A percentile compares a stretch with the other conserved stretches of the same genome.
These are phyloP conservation scores for Drosophila setosimentum DNA, from an alignment of 2,888 invertebrate species.

Conservation along the genomic window DNA sequence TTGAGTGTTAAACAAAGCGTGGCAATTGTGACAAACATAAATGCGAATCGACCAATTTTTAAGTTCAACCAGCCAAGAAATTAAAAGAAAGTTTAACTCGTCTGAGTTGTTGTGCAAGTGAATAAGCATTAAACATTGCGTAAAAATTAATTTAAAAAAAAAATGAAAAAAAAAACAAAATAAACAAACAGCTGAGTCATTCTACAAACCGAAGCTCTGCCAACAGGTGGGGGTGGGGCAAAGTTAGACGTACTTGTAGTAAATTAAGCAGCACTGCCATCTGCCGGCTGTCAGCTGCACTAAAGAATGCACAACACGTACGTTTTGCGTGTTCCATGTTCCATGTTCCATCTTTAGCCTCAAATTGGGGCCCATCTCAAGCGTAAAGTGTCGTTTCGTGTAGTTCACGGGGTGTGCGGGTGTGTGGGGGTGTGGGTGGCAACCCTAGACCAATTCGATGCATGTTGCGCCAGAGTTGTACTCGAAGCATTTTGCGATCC, in stretches of 20 bases:
- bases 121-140: slow-evolving; percentile 54
- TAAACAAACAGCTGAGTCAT: slow-evolving; percentile 40
- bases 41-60: slow-evolving; percentile 35
- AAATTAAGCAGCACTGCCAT: slow-evolving; percentile 47
- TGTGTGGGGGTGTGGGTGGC: not conserved
- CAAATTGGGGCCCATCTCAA: slow-evolving; percentile 66
- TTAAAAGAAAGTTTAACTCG: slow-evolving; percentile 68
- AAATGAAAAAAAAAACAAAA: not conserved
- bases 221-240: slow-evolving; percentile 35
- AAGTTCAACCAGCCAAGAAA: slow-evolving; percentile 66
- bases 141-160: slow-evolving; percentile 43
- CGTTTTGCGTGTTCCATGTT: slow-evolving; percentile 57
- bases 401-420: slow-evolving; percentile 16
- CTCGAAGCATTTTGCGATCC: slow-evolving; percentile 73
- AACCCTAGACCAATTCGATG: slow-evolving; percentile 8
- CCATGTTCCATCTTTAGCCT: slow-evolving; percentile 54
- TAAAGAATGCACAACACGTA: slow-evolving; percentile 69
- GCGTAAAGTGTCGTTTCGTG: slow-evolving; percentile 78
- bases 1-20: slow-evolving; percentile 63
- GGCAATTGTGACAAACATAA: slow-evolving; percentile 48
- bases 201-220: slow-evolving; percentile 43
- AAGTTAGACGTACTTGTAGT: slow-evolving; percentile 47
- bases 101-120: slow-evolving; percentile 57
- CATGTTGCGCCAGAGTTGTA: slow-evolving; percentile 23
- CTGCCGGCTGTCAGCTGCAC: slow-evolving; percentile 21